Base-by-base conservation (phyloP, 2,888 invertebrate species). In the Erannis defoliaria region DNA sequence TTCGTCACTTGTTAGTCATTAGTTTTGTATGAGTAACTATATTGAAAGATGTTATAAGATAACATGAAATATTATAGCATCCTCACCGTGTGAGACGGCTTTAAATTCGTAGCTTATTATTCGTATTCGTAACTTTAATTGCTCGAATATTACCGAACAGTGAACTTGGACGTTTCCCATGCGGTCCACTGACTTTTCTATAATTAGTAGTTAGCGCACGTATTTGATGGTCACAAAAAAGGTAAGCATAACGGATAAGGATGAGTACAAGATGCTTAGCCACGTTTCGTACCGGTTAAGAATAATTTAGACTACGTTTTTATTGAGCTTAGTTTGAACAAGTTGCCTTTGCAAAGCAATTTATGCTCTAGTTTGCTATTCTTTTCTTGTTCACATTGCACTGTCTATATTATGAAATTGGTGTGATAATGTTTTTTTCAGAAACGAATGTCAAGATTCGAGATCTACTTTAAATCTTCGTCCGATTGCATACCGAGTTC, bases 211-310 rank as follows among this genome's bases (percentile, higher is more conserved):
- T 45, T 58, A 0, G 38, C 45, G 60, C 67, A 64, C 70, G 70
- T 68, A 71, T 55, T 58, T 53, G 46, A 53, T 43, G 63, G 5
- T 50, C 50, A 65, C 64, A 70, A 68, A 70, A 70, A 71, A 66
- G 57, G 60, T 62, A 60, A 66, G 63, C 55, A 60, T 62, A 66
- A 61, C 67, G 64, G 67, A 62, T 64, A 49, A 64, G 57, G 54
- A 62, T 58, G 56, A 53, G 63, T 55, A 59, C 62, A 62, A 64
- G 58, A 70, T 66, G 64, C 57, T 62, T 38, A 51, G 57, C 50
- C 42, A 35, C 37, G 54, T 62, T 58, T 43, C 38, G 42, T 58
- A 55, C 56, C 56, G 53, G 53, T 62, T 53, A 43, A 49, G 62
- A 62, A 62, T 62, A 57, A 62, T 57, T 62, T 62, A 57, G 48